A percentile compares a stretch with the other conserved stretches of the same genome.
Evolutionary conservation across 2,797 vertebrate species (phyloP).

Genomic region (Gymnoscopelus microlampas): DNA sequence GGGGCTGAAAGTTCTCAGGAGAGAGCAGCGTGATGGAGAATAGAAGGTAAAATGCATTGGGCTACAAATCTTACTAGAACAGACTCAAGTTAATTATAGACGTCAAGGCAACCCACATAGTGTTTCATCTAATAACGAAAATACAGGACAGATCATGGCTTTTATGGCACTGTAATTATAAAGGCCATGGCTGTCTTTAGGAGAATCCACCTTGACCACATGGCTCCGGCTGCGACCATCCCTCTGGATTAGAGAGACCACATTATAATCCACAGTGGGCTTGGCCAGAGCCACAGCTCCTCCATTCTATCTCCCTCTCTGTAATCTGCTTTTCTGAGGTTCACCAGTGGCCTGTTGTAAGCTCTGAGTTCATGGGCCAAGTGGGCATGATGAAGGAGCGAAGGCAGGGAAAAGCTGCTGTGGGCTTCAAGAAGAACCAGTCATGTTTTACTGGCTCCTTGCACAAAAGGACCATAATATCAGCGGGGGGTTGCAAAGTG

Average conservation of each 20-base stretch:
- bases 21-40: neutral
- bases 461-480: neutral
- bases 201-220: conserved; percentile 51
- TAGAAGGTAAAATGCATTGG: too few relatives aligned
- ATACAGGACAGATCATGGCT: neutral
- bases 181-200: conserved; percentile 7
- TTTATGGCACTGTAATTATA: conserved; percentile 12
- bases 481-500: too few relatives aligned
- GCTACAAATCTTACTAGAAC: too few relatives aligned
- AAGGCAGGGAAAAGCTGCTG: neutral
- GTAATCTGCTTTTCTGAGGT: conserved; percentile 74
- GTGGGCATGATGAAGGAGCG: conserved; percentile 2
- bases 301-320: conserved; percentile 40
- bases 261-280: conserved; percentile 71
- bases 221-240: conserved; percentile 43
- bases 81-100: too few relatives aligned
- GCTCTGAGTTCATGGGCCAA: conserved; percentile 34
- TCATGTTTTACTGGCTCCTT: neutral
- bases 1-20: neutral
- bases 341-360: conserved; percentile 44
- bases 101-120: neutral
- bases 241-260: conserved; percentile 72
- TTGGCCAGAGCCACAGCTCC: conserved; percentile 58
- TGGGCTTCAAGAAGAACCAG: neutral
- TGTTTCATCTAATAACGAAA: neutral